Evolutionary conservation across 1,140 invertebrate species (phyloP).

Genomic region (Diachasma alloeum): DNA sequence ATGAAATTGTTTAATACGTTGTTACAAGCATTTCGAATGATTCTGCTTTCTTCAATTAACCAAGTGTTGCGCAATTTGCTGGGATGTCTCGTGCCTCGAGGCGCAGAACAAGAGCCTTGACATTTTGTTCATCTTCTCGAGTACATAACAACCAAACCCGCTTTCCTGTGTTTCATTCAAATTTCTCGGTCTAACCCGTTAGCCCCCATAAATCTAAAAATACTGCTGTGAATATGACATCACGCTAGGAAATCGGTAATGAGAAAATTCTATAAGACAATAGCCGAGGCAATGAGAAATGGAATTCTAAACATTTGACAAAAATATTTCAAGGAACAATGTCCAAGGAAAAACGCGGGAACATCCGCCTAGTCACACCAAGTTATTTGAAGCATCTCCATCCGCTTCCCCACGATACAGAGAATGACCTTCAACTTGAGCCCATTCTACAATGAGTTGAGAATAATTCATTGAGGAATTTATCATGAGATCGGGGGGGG

Average conservation of each 20-base stretch:
- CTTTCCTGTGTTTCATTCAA: neutral
- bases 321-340: neutral
- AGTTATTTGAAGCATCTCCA: neutral
- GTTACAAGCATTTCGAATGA: neutral
- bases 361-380: neutral
- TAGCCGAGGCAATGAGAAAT: neutral
- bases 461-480: neutral
- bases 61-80: neutral
- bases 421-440: neutral
- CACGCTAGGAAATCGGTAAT: no score
- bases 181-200: neutral
- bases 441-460: neutral
- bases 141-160: neutral
- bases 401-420: neutral
- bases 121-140: neutral
- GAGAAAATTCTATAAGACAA: no score
- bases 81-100: neutral
- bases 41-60: neutral
- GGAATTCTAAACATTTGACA: neutral
- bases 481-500: neutral
- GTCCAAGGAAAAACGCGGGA: neutral
- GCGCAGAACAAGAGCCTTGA: slow-evolving; percentile 3
- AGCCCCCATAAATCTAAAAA: neutral
- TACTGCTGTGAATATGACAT: no score
- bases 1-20: neutral